Percentiles rank a stretch among this genome's conserved stretches.
Evolutionary conservation across 2,113 vertebrate species (phyloP).

Genomic region (Pomatostomus ruficeps): DNA sequence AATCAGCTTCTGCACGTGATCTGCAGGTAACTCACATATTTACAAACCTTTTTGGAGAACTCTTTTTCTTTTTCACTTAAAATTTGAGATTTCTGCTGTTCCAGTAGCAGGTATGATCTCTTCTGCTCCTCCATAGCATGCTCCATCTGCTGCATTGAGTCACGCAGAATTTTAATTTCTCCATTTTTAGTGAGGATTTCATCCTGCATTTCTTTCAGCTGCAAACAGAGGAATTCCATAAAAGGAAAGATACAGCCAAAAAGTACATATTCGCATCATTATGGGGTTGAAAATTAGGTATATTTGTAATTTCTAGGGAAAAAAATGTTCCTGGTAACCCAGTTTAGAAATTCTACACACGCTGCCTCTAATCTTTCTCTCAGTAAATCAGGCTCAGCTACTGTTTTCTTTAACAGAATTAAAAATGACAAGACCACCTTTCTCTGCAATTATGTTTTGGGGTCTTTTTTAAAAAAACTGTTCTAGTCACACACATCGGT

Average conservation of each 20-base stretch:
- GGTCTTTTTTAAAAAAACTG: not conserved
- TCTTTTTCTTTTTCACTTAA: constrained; percentile 87
- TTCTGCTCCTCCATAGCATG: constrained; percentile 81
- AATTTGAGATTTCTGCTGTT: constrained; percentile 75
- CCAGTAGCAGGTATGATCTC: constrained; percentile 72
- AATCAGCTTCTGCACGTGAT: not conserved
- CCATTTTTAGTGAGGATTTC: constrained; percentile 88
- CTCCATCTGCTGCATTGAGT: constrained; percentile 83
- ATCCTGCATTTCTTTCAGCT: constrained; percentile 88
- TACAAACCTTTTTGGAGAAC: constrained; percentile 85
- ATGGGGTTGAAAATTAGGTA: not conserved
- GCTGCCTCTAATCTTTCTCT: not conserved
- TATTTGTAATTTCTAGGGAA: not conserved
- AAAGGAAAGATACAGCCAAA: not conserved
- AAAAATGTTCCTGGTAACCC: not conserved
- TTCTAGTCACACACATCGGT: not conserved
- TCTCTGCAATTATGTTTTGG: not conserved
- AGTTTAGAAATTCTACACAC: not conserved
- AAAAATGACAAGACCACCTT: not conserved
- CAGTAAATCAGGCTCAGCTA: not conserved
- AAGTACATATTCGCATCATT: not conserved
- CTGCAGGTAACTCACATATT: not conserved
- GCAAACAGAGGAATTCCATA: constrained; percentile 40
- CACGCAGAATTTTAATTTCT: constrained; percentile 90
- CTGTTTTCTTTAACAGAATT: not conserved